Base-by-base conservation (phyloP, 2,797 vertebrate genomes). In the Fringilla coelebs region DNA sequence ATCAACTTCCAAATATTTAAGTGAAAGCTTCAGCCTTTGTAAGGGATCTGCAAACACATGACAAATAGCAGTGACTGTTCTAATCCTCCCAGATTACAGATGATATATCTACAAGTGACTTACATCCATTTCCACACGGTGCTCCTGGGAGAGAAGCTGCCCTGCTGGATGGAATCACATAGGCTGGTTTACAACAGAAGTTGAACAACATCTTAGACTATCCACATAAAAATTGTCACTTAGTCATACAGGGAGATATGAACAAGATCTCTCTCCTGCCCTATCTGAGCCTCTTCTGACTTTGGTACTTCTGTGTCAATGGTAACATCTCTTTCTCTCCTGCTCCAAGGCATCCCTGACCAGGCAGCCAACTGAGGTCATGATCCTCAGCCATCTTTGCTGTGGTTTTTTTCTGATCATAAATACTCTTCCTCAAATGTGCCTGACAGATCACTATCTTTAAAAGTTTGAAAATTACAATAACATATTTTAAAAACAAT, bases 1-100 rank as follows among this genome's bases (percentile, higher is more conserved):
- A 94, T 63, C 67, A 76, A 43, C 34, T 79, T 51, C 49, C 45
- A 93, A 94, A 90, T 90, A 90, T 91, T 95, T 96, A n/a, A 66
- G 13, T 61, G 15, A 43, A 71, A 84, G 28, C 28, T 81, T 76
- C 61, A 90, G 26, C 18, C 29, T 79, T 74, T 94, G 34, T 70
- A 43, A 82, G 34, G 26, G 60, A 55, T 88, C 46, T 95, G 55
- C 16, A 88, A 68, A 73, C 16, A 18, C 7, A 32, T 70, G 60
- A 81, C n/a, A 89, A 88, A 71, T 25, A 82, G 11, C 22, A 86
- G 41, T 26, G 25, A 60, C 32, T 65, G 46, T 40, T 86, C 40
- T 48, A 45, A 31, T 66, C 57, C 38, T 84, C 29, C 16, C 58
- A 80, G 52, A 58, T 66, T 54, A 57, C 12, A 25, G 9, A 13